phyloP scores from a whole-genome alignment of 2,888 invertebrate species.

The Lottia gigantea region DNA sequence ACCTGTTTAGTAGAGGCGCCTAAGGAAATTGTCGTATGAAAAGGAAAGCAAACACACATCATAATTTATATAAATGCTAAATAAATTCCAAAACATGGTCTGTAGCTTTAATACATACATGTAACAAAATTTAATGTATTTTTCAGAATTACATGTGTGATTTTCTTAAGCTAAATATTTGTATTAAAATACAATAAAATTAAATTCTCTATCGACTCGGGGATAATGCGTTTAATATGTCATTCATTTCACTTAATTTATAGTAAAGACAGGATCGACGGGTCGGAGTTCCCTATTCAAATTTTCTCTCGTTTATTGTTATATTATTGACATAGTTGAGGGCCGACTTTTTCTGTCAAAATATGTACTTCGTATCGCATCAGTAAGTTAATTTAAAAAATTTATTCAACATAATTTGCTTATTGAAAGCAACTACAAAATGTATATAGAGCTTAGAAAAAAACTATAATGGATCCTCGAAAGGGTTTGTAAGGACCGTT shows the following conservation, averaged over 20 bases:
- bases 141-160: not conserved
- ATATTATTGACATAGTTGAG: constrained; percentile 1
- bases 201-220: constrained; percentile 3
- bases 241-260: constrained; percentile 7
- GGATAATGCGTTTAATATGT: constrained; percentile 8
- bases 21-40: constrained; percentile 1
- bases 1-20: not conserved
- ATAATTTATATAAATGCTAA: no score
- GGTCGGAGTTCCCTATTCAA: constrained; percentile 7
- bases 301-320: not conserved
- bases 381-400: constrained; percentile 2
- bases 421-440: not conserved
- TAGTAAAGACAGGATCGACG: not conserved
- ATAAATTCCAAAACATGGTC: no score
- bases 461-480: no score
- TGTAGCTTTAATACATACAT: no score
- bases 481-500: no score
- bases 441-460: not conserved
- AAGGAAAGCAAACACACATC: not conserved
- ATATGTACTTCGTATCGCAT: constrained; percentile 9
- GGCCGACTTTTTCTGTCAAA: constrained; percentile 6
- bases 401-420: constrained; percentile 8
- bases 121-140: not conserved
- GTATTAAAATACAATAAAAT: constrained; percentile 3
- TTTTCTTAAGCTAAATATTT: constrained; percentile 6